Percentiles rank a stretch among this genome's conserved stretches.
These are phyloP conservation scores for Chionodraco myersi DNA, from an alignment of 2,113 vertebrate genomes.

Conservation along the genomic window DNA sequence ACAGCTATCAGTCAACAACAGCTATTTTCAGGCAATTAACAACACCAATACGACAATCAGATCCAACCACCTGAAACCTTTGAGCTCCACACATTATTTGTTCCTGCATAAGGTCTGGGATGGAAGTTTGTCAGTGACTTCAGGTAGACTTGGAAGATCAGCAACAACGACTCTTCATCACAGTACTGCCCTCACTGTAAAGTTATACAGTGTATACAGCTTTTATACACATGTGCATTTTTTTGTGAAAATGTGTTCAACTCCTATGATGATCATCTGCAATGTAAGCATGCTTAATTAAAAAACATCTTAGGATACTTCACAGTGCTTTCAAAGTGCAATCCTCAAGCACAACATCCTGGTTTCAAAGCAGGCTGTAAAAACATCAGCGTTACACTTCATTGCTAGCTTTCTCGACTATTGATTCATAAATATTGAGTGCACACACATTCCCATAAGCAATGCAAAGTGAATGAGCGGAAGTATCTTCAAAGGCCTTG, in stretches of 20 bases:
- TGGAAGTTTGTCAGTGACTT: not conserved
- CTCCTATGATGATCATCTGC: not conserved
- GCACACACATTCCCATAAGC: not conserved
- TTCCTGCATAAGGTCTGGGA: not conserved
- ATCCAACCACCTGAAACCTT: not conserved
- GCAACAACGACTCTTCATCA: not conserved
- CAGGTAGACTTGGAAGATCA: too few relatives aligned
- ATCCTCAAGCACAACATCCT: not conserved
- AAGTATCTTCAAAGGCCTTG: constrained; percentile 44
- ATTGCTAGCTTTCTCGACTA: not conserved
- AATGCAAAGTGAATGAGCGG: constrained; percentile 22
- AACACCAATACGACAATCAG: not conserved
- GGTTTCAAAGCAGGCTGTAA: not conserved
- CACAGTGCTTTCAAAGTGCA: not conserved
- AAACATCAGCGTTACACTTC: not conserved
- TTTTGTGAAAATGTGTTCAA: not conserved
- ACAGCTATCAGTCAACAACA: constrained; percentile 3
- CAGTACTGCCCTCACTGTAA: not conserved
- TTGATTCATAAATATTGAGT: constrained; percentile 2
- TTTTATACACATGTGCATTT: too few relatives aligned
- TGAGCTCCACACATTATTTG: not conserved
- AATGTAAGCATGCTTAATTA: not conserved
- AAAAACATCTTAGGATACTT: not conserved
- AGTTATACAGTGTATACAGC: not conserved
- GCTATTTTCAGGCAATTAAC: not conserved